A percentile compares a stretch with the other conserved stretches of the same genome.
Evolutionary conservation across 2,888 invertebrate species (phyloP).

Genomic region (Lasioglossum villosulum): DNA sequence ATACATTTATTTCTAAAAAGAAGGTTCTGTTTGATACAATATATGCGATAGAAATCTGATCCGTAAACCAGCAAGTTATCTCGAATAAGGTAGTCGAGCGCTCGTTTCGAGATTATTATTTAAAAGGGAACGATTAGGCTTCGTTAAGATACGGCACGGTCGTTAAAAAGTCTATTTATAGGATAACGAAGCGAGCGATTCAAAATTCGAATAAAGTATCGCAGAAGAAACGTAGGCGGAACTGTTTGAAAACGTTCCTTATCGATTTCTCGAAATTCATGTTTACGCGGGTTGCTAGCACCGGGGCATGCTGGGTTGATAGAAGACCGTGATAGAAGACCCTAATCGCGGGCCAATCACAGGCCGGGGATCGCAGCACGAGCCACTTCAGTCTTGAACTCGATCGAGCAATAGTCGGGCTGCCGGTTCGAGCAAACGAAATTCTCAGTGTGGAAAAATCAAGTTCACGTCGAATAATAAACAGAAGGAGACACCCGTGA

Average conservation of each 20-base stretch:
- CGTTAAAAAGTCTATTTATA: background rate
- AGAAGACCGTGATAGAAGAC: constrained; percentile 85
- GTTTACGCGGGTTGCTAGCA: constrained; percentile 74
- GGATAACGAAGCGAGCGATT: background rate
- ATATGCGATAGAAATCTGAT: background rate
- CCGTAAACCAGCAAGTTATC: background rate
- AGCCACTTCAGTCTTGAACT: constrained; percentile 81
- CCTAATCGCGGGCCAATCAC: constrained; percentile 82
- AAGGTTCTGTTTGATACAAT: background rate
- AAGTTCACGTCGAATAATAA: constrained; percentile 45
- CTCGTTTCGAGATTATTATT: background rate
- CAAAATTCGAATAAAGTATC: background rate
- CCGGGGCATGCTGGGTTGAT: constrained; percentile 82
- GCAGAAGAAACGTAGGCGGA: background rate
- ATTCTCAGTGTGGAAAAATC: constrained; percentile 71
- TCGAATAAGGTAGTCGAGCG: background rate
- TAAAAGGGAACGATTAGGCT: background rate
- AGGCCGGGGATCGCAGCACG: constrained; percentile 68
- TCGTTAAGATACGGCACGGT: background rate
- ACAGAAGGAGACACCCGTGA: constrained; percentile 40
- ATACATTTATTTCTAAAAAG: background rate
- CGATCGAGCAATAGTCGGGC: constrained; percentile 79
- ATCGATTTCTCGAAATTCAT: constrained; percentile 61
- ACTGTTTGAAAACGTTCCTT: constrained; percentile 4
- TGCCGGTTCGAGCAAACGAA: constrained; percentile 75